Percentiles rank a stretch among this genome's conserved stretches.
Evolutionary conservation across 2,888 invertebrate genomes (phyloP).

Genomic region (Miltochrista miniata): DNA sequence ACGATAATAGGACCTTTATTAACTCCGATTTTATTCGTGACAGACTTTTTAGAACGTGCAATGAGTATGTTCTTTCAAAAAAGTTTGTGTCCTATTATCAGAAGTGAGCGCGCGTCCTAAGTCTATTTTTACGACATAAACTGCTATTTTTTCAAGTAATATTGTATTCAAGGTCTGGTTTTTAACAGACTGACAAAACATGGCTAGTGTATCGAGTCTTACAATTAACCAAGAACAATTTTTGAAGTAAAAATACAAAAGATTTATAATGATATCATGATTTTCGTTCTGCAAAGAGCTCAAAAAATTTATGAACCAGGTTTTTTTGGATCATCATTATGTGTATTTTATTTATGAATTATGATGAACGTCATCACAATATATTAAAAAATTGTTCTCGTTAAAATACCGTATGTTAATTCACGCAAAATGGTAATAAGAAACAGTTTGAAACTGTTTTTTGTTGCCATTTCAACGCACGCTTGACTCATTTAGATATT

Average conservation of each 20-base stretch:
- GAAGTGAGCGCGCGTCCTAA: too few species aligned
- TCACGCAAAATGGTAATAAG: constrained; percentile 33
- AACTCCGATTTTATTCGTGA: too few species aligned
- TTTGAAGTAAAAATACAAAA: background rate
- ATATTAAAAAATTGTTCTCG: constrained; percentile 33
- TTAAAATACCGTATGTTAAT: constrained; percentile 21
- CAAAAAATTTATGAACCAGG: background rate
- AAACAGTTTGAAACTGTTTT: constrained; percentile 16
- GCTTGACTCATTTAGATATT: constrained; percentile 33
- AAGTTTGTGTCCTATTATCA: too few species aligned
- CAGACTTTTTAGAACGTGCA: too few species aligned
- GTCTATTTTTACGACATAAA: too few species aligned
- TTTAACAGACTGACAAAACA: background rate
- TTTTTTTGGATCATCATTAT: background rate
- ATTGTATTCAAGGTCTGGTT: too few species aligned
- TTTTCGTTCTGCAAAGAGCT: too few species aligned
- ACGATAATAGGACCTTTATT: too few species aligned
- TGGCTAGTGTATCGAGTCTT: constrained; percentile 3
- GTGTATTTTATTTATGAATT: background rate
- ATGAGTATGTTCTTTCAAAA: too few species aligned
- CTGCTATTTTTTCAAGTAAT: too few species aligned
- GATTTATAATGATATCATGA: too few species aligned
- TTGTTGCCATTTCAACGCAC: constrained; percentile 33
- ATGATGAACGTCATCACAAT: constrained; percentile 1
- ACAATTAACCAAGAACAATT: constrained; percentile 6